Base-by-base conservation (phyloP, 2,888 invertebrate species). In the Sinhomidia bicolor region DNA sequence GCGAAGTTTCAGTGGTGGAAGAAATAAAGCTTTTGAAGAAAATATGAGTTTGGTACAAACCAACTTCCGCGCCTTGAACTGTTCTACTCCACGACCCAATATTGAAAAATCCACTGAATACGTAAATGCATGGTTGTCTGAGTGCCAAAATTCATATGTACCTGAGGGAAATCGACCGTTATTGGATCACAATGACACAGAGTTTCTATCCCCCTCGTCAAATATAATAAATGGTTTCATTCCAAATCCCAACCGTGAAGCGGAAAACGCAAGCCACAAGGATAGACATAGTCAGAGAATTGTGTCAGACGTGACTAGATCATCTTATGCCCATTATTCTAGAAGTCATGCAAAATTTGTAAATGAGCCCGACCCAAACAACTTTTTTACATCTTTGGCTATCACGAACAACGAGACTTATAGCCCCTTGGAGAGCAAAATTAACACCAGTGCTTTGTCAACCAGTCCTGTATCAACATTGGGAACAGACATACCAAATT, bases 111-210 rank as follows among this genome's bases (percentile, higher is more conserved):
- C 91, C 0, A 88, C 85, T 6, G 89, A 91, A 12, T 90, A 90
- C 57, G 89, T 91, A 1, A 90, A 74, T 51, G 83, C 90, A 51
- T 91, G 90, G 90, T 83, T 91, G 65, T 81, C 90, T 1, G 90
- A 88, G 85, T 90, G 90, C 85, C 89, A 89, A 89, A 89, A 74
- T 68, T 36, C 86, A 17, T 32, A 41, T 17, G 86, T 86, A 86
- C 86, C 86, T 80, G 86, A 85, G 3, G 54, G 17, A 26, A 20
- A 68, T 32, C 54, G 44, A 36, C 32, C 36, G 26, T 10, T 44
- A 9, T 36, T n/a, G 10, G 78, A 85, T 14, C 57, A 32, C 29
- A 81, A 12, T 5, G 51, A 78, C 1, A 78, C 36, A 3, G 26
- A 7, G 10, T 36, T 65, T 12, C 51, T 60, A 29, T 41, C 47